Evolutionary conservation across 2,113 vertebrate species (phyloP).

Genomic region (Leptobrachium leishanense): DNA sequence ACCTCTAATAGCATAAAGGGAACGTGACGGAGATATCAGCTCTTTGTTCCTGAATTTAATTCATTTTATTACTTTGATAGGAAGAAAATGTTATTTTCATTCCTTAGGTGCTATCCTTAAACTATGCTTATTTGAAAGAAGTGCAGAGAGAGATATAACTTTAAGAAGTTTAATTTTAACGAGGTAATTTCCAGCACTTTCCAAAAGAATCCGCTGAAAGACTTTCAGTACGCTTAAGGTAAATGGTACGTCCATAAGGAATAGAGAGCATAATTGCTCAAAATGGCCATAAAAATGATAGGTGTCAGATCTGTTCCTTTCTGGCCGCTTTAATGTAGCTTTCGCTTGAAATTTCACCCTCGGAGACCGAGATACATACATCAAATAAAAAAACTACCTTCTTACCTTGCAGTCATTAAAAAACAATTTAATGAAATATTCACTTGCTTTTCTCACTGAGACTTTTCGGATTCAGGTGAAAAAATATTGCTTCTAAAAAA

Average conservation of each 20-base stretch:
- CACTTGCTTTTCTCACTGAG: background rate
- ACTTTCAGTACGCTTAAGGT: constrained; percentile 1
- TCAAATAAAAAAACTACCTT: constrained; percentile 12
- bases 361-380: constrained; percentile 19
- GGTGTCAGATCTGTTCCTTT: constrained; percentile 33
- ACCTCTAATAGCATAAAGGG: background rate
- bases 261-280: constrained; percentile 23
- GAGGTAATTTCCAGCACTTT: constrained; percentile 16
- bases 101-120: background rate
- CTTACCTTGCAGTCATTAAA: constrained; percentile 27
- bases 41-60: background rate
- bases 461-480: background rate
- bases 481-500: background rate
- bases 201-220: background rate
- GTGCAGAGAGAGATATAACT: background rate
- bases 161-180: constrained; percentile 8
- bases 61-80: background rate
- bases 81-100: background rate
- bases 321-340: constrained; percentile 23
- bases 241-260: constrained; percentile 17
- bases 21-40: background rate
- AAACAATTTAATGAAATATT: constrained; percentile 25
- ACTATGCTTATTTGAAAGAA: background rate
- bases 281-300: constrained; percentile 26
- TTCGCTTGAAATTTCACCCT: constrained; percentile 25